Base-by-base conservation (phyloP, 2,797 vertebrate genomes). In the Hirundo rustica region DNA sequence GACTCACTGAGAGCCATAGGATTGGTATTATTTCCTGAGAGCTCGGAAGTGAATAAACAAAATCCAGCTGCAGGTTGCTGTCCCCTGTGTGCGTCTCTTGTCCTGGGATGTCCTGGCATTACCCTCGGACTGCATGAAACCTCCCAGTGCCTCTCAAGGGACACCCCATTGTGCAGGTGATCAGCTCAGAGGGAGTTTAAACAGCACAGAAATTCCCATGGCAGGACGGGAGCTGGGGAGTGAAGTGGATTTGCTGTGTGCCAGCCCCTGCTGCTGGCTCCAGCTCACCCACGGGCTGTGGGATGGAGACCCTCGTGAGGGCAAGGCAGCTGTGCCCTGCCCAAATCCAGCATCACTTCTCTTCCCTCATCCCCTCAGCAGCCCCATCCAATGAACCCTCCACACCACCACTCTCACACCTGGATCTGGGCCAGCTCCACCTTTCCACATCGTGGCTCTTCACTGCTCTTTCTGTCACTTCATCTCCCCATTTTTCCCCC, bases 291-390 rank as follows among this genome's bases (percentile, higher is more conserved):
- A 0, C 10, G 50, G 57, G 40, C 9, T 48, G 22, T 36, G 50
- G 44, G 53, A 40, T 53, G 42, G 32, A 83, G 10, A 25, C 20
- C 23, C 67, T 79, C 0, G 0, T 60, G 36, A 1, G 4, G 12
- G 44, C 17, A 57, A 21, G 64, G 73, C 47, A 70, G 17, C 44
- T 68, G 32, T 68, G 20, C 44, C 60, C 34, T 70, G 15, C 5
- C 3, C 42, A 79, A 89, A 73, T 5, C 42, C 62, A 38, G 15
- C 17, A 13, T 53, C 71, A 21, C 42, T 62, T 42, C 40, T 75
- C 1, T 21, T 19, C 38, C 57, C 38, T 85, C 36, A 26, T 18
- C 34, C 55, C 51, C 27, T 26, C 29, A 32, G 34, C 54, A 36
- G 10, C 32, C 4, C 5, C 57, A 36, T 8, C 29, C 71, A 64